Evolutionary conservation across 2,113 vertebrate species (phyloP).

Genomic region (Amazona guildingii): DNA sequence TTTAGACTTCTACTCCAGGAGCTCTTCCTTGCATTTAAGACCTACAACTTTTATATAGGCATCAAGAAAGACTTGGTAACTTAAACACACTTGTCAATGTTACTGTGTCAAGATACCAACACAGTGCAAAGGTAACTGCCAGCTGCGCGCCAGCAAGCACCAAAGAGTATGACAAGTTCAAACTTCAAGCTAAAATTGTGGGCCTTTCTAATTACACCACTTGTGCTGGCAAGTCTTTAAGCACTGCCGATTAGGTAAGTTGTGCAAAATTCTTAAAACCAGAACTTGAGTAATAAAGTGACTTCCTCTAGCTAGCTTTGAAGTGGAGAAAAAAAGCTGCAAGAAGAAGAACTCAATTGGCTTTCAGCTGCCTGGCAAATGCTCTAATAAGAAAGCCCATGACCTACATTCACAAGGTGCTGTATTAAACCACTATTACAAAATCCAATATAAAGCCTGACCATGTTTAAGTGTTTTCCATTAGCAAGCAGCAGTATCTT

Average conservation of each 20-base stretch:
- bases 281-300: slow-evolving; percentile 34
- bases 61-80: neutral
- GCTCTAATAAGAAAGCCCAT: slow-evolving; percentile 48
- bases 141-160: neutral
- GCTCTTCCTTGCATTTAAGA: neutral
- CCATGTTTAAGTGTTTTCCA: slow-evolving; percentile 47
- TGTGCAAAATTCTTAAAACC: slow-evolving; percentile 17
- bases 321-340: slow-evolving; percentile 26
- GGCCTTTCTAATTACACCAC: neutral
- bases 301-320: slow-evolving; percentile 52
- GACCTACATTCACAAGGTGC: slow-evolving; percentile 61
- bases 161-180: neutral
- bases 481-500: slow-evolving; percentile 39
- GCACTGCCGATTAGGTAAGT: neutral
- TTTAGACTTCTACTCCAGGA: neutral
- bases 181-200: neutral
- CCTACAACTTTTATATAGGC: neutral
- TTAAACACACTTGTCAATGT: neutral
- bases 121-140: fast-evolving
- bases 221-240: neutral
- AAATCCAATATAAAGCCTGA: slow-evolving; percentile 61
- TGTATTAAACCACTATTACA: slow-evolving; percentile 52
- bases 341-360: slow-evolving; percentile 50
- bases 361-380: slow-evolving; percentile 49
- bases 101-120: neutral